Evolutionary conservation across 2,888 invertebrate species (phyloP).

Genomic region (Diplazon laetatorius): DNA sequence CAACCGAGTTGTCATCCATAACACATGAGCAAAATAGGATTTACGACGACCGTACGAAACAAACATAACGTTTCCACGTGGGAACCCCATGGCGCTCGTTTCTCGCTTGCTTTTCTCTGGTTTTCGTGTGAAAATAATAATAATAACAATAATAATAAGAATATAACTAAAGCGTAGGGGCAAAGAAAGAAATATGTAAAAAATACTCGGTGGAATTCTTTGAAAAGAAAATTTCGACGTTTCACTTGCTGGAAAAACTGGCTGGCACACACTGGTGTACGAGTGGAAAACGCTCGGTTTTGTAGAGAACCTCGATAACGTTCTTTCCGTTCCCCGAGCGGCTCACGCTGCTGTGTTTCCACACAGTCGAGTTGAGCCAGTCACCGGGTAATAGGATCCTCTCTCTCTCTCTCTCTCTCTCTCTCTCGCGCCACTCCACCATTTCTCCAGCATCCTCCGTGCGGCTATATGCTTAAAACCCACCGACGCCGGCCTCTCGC

Average conservation of each 20-base stretch:
- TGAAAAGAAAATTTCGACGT: not conserved
- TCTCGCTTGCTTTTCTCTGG: not conserved
- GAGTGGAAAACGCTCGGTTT: slow-evolving; percentile 4
- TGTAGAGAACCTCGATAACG: slow-evolving; percentile 13
- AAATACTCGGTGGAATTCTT: not conserved
- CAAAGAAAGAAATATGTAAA: not conserved
- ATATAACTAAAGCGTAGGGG: too few species aligned
- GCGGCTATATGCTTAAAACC: slow-evolving; percentile 9
- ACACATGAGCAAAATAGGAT: slow-evolving; percentile 5
- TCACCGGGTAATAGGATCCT: slow-evolving; percentile 18
- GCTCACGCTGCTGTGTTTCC: not conserved
- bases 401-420: too few species aligned
- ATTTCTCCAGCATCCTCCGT: not conserved
- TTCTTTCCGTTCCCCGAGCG: not conserved
- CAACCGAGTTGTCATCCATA: slow-evolving; percentile 5
- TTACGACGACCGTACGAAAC: not conserved
- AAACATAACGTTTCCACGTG: not conserved
- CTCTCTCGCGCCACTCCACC: not conserved
- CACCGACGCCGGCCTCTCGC: not conserved
- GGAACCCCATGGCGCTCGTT: not conserved
- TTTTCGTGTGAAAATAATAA: not conserved
- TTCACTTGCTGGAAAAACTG: slow-evolving; percentile 15
- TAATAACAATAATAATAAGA: too few species aligned
- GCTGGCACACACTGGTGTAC: not conserved
- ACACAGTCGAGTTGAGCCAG: slow-evolving; percentile 14